phyloP scores from a whole-genome alignment of 1,140 invertebrate genomes.

The Lepidotrigona ventralis region DNA sequence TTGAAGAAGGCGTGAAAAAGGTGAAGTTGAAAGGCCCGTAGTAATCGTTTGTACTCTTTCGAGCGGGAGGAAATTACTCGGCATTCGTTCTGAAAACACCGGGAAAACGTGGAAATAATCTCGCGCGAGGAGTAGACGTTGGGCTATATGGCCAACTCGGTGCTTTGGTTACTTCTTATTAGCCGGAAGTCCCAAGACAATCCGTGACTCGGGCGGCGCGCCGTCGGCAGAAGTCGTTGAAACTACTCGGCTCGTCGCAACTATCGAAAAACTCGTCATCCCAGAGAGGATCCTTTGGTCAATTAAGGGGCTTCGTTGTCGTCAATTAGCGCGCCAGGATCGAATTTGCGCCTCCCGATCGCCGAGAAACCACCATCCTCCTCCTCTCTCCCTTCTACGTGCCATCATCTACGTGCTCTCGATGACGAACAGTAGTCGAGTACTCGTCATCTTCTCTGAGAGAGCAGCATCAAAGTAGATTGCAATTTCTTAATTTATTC shows the following conservation, averaged over 20 bases:
- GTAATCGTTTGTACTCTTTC: no score
- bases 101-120: not conserved
- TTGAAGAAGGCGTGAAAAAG: no score
- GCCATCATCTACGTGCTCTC: not conserved
- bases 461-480: not conserved
- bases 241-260: conserved; percentile 50
- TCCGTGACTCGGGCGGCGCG: conserved; percentile 13
- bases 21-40: no score
- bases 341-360: not conserved
- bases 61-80: no score
- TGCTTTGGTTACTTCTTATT: not conserved
- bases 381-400: not conserved
- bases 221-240: conserved; percentile 37
- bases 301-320: conserved; percentile 55
- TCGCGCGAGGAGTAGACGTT: not conserved
- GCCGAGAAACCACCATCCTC: not conserved
- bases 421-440: not conserved
- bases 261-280: conserved; percentile 61
- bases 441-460: not conserved
- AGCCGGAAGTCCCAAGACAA: conserved; percentile 36
- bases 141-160: not conserved
- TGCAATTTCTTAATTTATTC: no score
- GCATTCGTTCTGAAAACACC: not conserved
- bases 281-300: conserved; percentile 48
- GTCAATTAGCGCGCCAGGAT: conserved; percentile 49